Base-by-base conservation (phyloP, 2,888 invertebrate species). In the Chorisops tibialis region DNA sequence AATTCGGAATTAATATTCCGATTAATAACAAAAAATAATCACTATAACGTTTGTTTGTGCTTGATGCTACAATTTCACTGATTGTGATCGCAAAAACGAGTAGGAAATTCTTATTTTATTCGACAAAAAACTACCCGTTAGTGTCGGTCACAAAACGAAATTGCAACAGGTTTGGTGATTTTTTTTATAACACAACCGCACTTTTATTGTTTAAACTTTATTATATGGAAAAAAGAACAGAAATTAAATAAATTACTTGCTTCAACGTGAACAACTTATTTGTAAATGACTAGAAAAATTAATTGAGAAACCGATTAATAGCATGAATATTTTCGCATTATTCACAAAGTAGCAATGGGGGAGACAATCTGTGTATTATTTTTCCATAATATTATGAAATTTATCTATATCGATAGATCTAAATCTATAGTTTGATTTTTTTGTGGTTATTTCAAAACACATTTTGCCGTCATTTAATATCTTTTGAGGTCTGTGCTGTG, bases 1-100 rank as follows among this genome's bases (percentile, higher is more conserved):
- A n/a, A n/a, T n/a, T n/a, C n/a, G n/a, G n/a, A n/a, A n/a, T n/a
- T n/a, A n/a, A n/a, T n/a, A n/a, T n/a, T n/a, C n/a, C 30, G 9
- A 30, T 41, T 16, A 41, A 16, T 12, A 41, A 16, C 6, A 41
- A 41, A 41, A 11, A 41, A 41, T 9, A 19, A 47, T 18, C 18
- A 18, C 16, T 19, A 47, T 47, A 3, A 18, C n/a, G 37, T 12
- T 41, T 2, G 6, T 41, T n/a, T 41, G 6, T 41, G 41, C 6
- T 61, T 73, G 73, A 56, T 49, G 69, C 72, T 72, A 70, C 75
- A 74, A 72, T 77, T 78, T 77, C 75, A 75, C 72, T 73, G 70
- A 73, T 77, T 78, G 78, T 78, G 78, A 78, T 77, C 78, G 77
- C 76, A 76, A 73, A 77, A 78, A 78, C 78, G 78, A 77, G 78